Percentiles rank a stretch among this genome's conserved stretches.
These are phyloP conservation scores for Schrankia costaestrigalis DNA, from an alignment of 2,888 invertebrate species.

Conservation along the genomic window DNA sequence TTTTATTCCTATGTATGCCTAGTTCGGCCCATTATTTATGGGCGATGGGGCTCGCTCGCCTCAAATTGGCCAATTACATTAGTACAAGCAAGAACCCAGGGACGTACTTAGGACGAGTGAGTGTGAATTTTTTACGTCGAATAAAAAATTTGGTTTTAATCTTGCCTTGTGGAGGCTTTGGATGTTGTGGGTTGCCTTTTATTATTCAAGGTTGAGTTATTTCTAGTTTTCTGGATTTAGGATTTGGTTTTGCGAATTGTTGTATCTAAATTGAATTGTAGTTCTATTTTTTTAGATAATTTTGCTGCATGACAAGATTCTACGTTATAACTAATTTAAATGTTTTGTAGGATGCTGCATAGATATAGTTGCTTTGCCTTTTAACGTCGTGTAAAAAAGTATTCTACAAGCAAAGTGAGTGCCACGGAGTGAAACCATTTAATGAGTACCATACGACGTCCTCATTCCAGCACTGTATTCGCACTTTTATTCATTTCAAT, in stretches of 20 bases:
- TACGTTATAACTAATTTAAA: too few species aligned
- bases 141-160: constrained; percentile 31
- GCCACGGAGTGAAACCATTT: too few species aligned
- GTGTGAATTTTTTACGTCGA: constrained; percentile 33
- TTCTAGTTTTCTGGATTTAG: constrained; percentile 1
- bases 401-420: too few species aligned
- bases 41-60: constrained; percentile 21
- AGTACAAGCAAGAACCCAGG: constrained; percentile 20
- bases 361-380: too few species aligned
- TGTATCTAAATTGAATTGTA: too few species aligned
- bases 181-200: not conserved
- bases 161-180: constrained; percentile 5
- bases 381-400: too few species aligned
- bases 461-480: too few species aligned
- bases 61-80: constrained; percentile 41
- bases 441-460: too few species aligned
- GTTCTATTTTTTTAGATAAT: too few species aligned
- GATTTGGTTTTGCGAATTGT: not conserved
- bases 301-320: too few species aligned
- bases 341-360: too few species aligned
- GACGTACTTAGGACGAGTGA: constrained; percentile 27
- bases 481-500: too few species aligned
- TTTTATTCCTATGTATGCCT: constrained; percentile 34
- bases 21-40: constrained; percentile 36
- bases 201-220: not conserved